phyloP scores from a whole-genome alignment of 2,888 invertebrate genomes.

The Timema podura region DNA sequence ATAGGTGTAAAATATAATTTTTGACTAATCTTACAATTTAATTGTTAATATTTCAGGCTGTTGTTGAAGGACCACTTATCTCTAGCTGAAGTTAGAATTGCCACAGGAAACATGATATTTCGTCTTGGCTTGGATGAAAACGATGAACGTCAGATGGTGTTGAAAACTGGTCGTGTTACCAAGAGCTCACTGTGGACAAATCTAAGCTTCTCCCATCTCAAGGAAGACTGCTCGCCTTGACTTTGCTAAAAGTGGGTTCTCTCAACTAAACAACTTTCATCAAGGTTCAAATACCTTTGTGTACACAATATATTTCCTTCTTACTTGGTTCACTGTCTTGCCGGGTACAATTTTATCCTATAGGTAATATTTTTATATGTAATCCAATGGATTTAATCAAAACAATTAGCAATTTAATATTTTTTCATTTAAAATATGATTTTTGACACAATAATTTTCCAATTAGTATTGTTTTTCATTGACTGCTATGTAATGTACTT shows the following conservation, averaged over 20 bases:
- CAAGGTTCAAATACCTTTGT: too few species aligned
- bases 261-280: slow-evolving; percentile 41
- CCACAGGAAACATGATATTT: slow-evolving; percentile 47
- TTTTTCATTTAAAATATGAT: too few species aligned
- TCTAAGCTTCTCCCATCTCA: too few species aligned
- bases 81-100: slow-evolving; percentile 55
- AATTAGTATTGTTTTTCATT: too few species aligned
- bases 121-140: slow-evolving; percentile 45
- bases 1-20: too few species aligned
- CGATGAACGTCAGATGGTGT: slow-evolving; percentile 37
- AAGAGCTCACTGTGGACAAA: slow-evolving; percentile 7
- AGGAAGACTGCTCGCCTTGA: slow-evolving; percentile 32
- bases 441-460: too few species aligned
- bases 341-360: neutral
- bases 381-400: too few species aligned
- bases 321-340: too few species aligned
- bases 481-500: too few species aligned
- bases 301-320: too few species aligned
- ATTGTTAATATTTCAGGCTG: slow-evolving; percentile 45
- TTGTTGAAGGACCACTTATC: slow-evolving; percentile 58
- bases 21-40: too few species aligned
- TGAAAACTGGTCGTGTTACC: slow-evolving; percentile 24
- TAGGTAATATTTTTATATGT: slow-evolving; percentile 1
- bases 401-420: too few species aligned
- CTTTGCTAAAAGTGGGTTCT: slow-evolving; percentile 42